These are phyloP conservation scores for Austrofundulus limnaeus DNA, from an alignment of 2,113 vertebrate species.

Conservation along the genomic window DNA sequence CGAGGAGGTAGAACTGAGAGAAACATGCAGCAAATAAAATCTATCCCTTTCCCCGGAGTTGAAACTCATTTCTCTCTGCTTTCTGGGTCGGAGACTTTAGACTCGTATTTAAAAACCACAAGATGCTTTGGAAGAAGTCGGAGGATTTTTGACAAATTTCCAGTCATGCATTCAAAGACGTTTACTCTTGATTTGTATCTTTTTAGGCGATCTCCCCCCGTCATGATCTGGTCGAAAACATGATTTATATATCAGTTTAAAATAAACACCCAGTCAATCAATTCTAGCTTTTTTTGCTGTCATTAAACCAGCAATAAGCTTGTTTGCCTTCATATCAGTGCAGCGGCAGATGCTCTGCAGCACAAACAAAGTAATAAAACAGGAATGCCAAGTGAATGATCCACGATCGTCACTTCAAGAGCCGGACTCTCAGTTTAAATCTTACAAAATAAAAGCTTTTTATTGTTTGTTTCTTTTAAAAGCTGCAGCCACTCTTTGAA, in stretches of 20 bases:
- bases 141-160: constrained; percentile 52
- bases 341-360: constrained; percentile 65
- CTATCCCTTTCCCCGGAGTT: not conserved
- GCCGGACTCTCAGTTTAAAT: constrained; percentile 8
- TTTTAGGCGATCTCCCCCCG: constrained; percentile 15
- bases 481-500: constrained; percentile 4
- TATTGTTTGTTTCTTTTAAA: not conserved
- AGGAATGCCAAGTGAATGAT: constrained; percentile 46
- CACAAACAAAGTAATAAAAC: constrained; percentile 2
- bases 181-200: constrained; percentile 11
- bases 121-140: no score
- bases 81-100: not conserved
- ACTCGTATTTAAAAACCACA: not conserved
- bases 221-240: constrained; percentile 8
- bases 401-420: constrained; percentile 42
- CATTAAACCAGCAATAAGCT: constrained; percentile 72
- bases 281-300: constrained; percentile 64
- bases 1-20: constrained; percentile 49
- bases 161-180: constrained; percentile 68
- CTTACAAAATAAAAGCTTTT: not conserved
- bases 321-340: constrained; percentile 77
- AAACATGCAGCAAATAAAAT: constrained; percentile 15
- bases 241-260: constrained; percentile 1
- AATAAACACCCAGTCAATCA: constrained; percentile 67
- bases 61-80: not conserved